Percentiles rank a stretch among this genome's conserved stretches.
These are phyloP conservation scores for Hozukius guyotensis DNA, from an alignment of 2,797 vertebrate species.

Conservation along the genomic window DNA sequence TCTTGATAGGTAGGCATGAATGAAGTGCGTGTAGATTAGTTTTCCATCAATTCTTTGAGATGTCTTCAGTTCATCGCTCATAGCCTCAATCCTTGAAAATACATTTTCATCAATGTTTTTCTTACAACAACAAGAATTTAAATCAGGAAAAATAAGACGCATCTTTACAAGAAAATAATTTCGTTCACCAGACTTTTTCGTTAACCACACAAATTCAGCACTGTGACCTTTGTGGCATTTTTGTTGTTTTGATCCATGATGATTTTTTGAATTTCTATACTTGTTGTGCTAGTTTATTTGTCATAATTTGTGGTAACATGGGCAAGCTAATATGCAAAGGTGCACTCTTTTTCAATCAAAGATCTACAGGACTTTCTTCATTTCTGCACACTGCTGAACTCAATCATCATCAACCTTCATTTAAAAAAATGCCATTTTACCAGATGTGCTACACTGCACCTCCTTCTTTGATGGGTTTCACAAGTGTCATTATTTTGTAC, in stretches of 20 bases:
- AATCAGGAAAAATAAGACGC: neutral
- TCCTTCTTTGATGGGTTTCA: neutral
- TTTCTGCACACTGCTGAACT: neutral
- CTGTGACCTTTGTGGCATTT: neutral
- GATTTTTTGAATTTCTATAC: neutral
- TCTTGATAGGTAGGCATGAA: slow-evolving; percentile 44
- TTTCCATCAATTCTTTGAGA: neutral
- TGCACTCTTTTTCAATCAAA: neutral
- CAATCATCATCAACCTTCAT: neutral
- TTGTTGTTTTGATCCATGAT: neutral
- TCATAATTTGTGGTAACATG: neutral
- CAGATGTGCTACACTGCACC: neutral
- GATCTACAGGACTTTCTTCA: neutral
- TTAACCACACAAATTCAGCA: neutral
- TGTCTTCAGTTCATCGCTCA: slow-evolving; percentile 5
- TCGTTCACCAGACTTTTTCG: neutral
- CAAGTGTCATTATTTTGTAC: neutral
- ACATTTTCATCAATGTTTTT: neutral
- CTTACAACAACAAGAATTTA: neutral
- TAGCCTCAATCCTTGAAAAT: slow-evolving; percentile 21
- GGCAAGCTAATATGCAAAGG: neutral
- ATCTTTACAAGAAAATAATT: neutral
- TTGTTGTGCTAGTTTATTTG: neutral
- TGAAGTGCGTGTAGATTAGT: slow-evolving; percentile 47
- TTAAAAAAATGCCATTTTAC: neutral